A percentile compares a stretch with the other conserved stretches of the same genome.
Evolutionary conservation across 2,113 vertebrate genomes (phyloP).

Genomic region (Psophia crepitans): DNA sequence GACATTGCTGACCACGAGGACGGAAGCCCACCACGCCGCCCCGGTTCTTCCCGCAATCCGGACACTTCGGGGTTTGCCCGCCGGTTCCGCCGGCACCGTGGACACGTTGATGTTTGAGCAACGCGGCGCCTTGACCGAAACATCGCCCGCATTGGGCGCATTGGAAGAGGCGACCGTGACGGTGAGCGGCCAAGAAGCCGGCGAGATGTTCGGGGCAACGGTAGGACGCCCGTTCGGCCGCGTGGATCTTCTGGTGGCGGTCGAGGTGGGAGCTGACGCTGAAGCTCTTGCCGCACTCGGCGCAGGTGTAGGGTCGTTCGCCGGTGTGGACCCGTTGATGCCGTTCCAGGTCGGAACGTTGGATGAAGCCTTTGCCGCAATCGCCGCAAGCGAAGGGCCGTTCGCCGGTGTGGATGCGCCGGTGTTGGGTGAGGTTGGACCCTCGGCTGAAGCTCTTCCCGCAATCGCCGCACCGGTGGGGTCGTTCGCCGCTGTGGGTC

Average conservation of each 20-base stretch:
- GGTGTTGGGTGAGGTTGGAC: too few species aligned
- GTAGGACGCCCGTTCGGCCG: background rate
- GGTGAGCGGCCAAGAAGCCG: background rate
- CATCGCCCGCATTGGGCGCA: background rate
- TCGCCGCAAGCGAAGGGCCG: too few species aligned
- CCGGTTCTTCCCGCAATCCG: conserved; percentile 6
- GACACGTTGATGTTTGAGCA: background rate
- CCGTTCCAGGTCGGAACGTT: too few species aligned
- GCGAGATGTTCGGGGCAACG: background rate
- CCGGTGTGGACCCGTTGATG: too few species aligned
- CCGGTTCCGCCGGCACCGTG: background rate
- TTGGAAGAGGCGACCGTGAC: background rate
- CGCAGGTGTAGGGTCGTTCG: too few species aligned
- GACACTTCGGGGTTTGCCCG: background rate
- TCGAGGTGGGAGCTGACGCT: conserved; percentile 30
- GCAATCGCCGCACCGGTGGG: background rate
- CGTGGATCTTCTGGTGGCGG: background rate
- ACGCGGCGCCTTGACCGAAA: background rate
- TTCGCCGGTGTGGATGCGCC: too few species aligned
- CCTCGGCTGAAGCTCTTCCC: too few species aligned
- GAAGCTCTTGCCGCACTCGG: background rate
- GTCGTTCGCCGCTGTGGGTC: background rate
- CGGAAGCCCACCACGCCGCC: background rate
- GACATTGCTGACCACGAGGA: background rate
- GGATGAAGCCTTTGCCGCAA: too few species aligned